Percentiles rank a stretch among this genome's conserved stretches.
Evolutionary conservation across 1,140 invertebrate species (phyloP).

Genomic region (Pseudomyrmex dendroicus): DNA sequence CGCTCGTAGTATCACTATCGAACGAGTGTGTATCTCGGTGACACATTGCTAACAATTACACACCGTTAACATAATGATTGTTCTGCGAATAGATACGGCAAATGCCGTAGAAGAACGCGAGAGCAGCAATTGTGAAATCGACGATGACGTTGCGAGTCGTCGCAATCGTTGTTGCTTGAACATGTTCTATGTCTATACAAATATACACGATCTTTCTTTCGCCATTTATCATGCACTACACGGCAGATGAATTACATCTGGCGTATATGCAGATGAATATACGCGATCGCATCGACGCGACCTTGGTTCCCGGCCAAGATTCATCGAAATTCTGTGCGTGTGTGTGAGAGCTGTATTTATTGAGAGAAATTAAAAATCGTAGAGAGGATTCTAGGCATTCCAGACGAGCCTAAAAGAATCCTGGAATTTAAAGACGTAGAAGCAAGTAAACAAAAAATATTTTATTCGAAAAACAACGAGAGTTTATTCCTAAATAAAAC

Average conservation of each 20-base stretch:
- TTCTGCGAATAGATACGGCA: not conserved
- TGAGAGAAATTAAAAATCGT: slow-evolving; percentile 23
- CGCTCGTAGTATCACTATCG: not conserved
- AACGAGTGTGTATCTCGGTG: slow-evolving; percentile 15
- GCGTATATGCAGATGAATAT: slow-evolving; percentile 18
- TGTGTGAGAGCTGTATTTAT: not conserved
- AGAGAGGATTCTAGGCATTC: not conserved
- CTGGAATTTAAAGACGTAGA: not conserved
- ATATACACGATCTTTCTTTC: slow-evolving; percentile 41
- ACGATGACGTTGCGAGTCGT: slow-evolving; percentile 13
- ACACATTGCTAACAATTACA: slow-evolving; percentile 7
- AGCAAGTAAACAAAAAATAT: not conserved
- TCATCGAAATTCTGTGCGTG: not conserved
- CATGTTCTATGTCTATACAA: slow-evolving; percentile 37
- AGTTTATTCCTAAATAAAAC: too few species aligned
- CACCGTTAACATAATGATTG: not conserved
- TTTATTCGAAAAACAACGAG: too few species aligned
- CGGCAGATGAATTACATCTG: slow-evolving; percentile 21
- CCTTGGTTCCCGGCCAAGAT: not conserved
- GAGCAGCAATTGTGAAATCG: slow-evolving; percentile 16
- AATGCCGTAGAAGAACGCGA: slow-evolving; percentile 21
- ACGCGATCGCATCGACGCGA: slow-evolving; percentile 13
- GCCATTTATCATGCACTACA: slow-evolving; percentile 28
- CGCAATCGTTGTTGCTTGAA: slow-evolving; percentile 41
- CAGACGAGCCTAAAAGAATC: not conserved